Base-by-base conservation (phyloP, 2,113 vertebrate species). In the Capreolus pygargus region DNA sequence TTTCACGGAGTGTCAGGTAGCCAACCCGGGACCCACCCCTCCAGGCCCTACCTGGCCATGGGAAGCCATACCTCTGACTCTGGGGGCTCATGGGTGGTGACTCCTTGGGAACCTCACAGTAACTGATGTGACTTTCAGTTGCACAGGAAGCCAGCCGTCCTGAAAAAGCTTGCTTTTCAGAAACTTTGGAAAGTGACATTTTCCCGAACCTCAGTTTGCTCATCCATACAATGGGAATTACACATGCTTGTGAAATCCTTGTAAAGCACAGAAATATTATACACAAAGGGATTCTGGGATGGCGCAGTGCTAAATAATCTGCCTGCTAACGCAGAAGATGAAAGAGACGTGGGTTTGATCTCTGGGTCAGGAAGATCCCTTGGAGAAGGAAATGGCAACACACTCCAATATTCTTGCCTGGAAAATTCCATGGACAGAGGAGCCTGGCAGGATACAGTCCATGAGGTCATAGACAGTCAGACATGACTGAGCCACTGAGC, bases 1-100 rank as follows among this genome's bases (percentile, higher is more conserved):
- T 9, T 47, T 27, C 4, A 3, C 0, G 5, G 21, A 36, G 3
- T 6, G 0, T 0, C 0, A 1, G 8, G 17, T 52, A 52, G 67
- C 23, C 6, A 8, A 12, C 28, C 0, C 8, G 47, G 50, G 12
- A 14, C 3, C 50, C 10, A 0, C 9, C 5, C 1, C 76, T 39
- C n/a, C 33, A 64, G 89, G 58, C 6, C 43, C 57, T 30, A 13
- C 3, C 15, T 21, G 70, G 67, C 47, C 12, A 15, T 7, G 6
- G 36, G 45, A 36, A 82, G 52, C 1, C 0, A 0, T 5, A 3
- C n/a, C 1, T 33, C 14, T 2, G n/a, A n/a, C 4, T 54, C 47
- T 55, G 27, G 3, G 58, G 10, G 27, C 11, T 13, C 11, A 3
- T 76, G 5, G 2, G 2, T 14, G 55, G 16, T 11, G 8, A 0